Evolutionary conservation across 2,113 vertebrate genomes (phyloP).

Genomic region (Tragelaphus strepsiceros): DNA sequence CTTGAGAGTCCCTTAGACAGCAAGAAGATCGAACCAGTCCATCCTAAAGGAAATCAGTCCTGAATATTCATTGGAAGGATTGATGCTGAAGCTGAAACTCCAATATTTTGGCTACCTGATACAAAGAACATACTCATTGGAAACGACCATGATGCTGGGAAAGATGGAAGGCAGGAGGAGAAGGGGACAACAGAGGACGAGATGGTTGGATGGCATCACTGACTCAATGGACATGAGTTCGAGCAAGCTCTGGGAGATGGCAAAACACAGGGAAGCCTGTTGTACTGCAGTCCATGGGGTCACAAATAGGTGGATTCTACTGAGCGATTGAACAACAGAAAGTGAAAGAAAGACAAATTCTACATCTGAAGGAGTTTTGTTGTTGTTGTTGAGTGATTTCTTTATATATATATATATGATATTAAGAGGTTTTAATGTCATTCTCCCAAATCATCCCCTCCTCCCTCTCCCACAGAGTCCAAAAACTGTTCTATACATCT

Average conservation of each 20-base stretch:
- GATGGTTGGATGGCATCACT: neutral
- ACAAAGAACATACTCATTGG: neutral
- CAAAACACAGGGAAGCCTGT: neutral
- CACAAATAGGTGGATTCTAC: neutral
- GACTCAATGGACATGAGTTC: neutral
- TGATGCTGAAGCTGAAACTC: neutral
- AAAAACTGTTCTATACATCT: no score
- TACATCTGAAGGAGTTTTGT: neutral
- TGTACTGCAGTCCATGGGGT: neutral
- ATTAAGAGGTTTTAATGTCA: no score
- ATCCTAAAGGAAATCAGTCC: neutral
- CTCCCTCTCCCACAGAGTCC: no score
- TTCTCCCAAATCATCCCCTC: no score
- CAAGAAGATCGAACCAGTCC: neutral
- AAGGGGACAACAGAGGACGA: neutral
- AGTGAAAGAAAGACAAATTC: neutral
- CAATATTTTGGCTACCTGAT: neutral
- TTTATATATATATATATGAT: neutral
- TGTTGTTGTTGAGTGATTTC: neutral
- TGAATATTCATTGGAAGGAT: neutral
- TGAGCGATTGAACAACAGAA: neutral
- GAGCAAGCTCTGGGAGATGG: neutral
- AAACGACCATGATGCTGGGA: neutral
- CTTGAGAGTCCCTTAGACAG: neutral
- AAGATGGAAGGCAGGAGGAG: neutral